A percentile compares a stretch with the other conserved stretches of the same genome.
Evolutionary conservation across 2,113 vertebrate genomes (phyloP).

Genomic region (Austrofundulus limnaeus): DNA sequence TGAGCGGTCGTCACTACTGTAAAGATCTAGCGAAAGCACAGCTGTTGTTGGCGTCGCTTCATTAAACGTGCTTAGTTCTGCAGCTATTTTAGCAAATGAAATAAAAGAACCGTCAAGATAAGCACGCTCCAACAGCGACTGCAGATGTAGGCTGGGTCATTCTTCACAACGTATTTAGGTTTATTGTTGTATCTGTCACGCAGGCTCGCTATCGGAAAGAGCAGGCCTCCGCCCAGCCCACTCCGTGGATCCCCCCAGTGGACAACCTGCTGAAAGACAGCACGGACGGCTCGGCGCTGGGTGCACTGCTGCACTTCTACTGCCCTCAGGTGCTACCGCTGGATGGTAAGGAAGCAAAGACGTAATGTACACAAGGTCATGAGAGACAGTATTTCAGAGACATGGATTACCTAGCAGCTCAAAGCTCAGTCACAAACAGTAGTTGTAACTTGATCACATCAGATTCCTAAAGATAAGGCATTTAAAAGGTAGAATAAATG

Average conservation of each 20-base stretch:
- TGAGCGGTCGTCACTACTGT: slow-evolving; percentile 1
- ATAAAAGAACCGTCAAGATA: neutral
- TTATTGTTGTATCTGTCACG: neutral
- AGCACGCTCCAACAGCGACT: neutral
- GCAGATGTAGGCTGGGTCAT: slow-evolving; percentile 1
- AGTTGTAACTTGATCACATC: slow-evolving; percentile 33
- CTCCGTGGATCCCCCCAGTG: slow-evolving; percentile 92
- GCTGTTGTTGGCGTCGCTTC: neutral
- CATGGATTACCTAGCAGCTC: neutral
- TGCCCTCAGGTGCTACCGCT: slow-evolving; percentile 88
- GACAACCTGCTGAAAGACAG: slow-evolving; percentile 95
- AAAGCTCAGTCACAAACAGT: slow-evolving; percentile 23
- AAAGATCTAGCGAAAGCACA: neutral
- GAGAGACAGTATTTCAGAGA: neutral
- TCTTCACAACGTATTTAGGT: neutral
- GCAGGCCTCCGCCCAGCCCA: slow-evolving; percentile 82
- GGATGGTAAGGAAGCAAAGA: slow-evolving; percentile 77
- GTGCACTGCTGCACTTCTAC: slow-evolving; percentile 94
- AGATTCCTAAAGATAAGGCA: slow-evolving; percentile 18
- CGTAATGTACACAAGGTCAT: no score
- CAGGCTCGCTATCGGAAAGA: slow-evolving; percentile 97
- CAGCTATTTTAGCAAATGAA: neutral
- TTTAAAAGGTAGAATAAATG: slow-evolving; percentile 2
- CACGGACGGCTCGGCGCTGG: slow-evolving; percentile 89
- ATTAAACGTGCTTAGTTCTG: neutral